Evolutionary conservation across 2,113 vertebrate genomes (phyloP).

Genomic region (Amblyopsis rosae): DNA sequence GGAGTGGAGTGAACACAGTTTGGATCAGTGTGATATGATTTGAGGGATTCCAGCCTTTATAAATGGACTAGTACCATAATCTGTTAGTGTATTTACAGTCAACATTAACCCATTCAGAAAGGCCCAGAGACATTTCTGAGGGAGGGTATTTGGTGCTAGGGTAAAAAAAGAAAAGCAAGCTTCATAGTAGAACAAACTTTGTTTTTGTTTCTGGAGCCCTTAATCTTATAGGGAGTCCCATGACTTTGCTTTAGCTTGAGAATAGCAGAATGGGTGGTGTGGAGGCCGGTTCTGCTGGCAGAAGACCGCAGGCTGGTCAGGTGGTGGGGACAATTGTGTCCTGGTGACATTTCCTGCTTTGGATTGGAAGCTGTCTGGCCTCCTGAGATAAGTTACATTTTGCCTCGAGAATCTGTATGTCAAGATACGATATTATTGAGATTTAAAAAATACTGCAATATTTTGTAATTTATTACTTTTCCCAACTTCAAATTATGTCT

Average conservation of each 20-base stretch:
- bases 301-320: conserved; percentile 34
- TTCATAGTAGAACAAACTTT: conserved; percentile 56
- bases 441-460: no score
- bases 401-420: no score
- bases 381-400: no score
- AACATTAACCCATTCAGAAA: conserved; percentile 22
- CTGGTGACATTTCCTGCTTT: background rate
- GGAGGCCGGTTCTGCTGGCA: conserved; percentile 22
- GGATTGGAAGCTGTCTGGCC: background rate
- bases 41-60: background rate
- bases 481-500: no score
- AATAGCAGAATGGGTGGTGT: conserved; percentile 35
- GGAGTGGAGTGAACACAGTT: background rate
- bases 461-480: no score
- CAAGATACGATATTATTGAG: no score
- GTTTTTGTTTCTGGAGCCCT: conserved; percentile 57
- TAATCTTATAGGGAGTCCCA: conserved; percentile 72
- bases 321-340: conserved; percentile 20
- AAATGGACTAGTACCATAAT: background rate
- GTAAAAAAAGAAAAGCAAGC: conserved; percentile 1
- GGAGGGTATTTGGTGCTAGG: background rate
- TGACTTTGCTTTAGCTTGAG: conserved; percentile 73
- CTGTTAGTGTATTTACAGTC: conserved; percentile 3
- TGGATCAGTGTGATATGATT: background rate
- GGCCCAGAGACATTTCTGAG: conserved; percentile 36